A percentile compares a stretch with the other conserved stretches of the same genome.
Evolutionary conservation across 1,140 invertebrate genomes (phyloP).

Genomic region (Dicyema japonicum): DNA sequence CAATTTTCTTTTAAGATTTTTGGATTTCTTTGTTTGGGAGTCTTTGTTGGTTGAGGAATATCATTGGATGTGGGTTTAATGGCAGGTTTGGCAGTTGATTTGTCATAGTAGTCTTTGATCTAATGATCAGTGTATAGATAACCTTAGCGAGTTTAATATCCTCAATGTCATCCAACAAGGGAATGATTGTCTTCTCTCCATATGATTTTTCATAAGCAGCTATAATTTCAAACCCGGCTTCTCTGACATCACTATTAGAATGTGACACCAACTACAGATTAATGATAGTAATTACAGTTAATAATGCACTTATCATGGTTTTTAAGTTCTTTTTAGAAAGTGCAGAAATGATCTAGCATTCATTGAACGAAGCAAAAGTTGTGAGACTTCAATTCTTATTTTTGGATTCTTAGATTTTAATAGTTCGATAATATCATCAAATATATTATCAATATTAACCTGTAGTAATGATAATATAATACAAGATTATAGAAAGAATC

Average conservation of each 20-base stretch:
- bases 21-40: too few species aligned
- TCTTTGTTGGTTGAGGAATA: too few species aligned
- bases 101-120: conserved; percentile 67
- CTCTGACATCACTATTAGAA: conserved; percentile 19
- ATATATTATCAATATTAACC: conserved; percentile 48
- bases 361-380: not conserved
- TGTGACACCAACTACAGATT: conserved; percentile 1
- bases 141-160: conserved; percentile 65
- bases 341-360: not conserved
- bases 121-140: too few species aligned
- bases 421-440: conserved; percentile 44
- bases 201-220: conserved; percentile 72
- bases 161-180: conserved; percentile 48
- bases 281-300: not conserved
- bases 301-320: not conserved
- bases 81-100: too few species aligned
- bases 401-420: conserved; percentile 72
- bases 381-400: conserved; percentile 21
- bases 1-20: too few species aligned
- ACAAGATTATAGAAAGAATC: conserved; percentile 32
- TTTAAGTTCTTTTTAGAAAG: not conserved
- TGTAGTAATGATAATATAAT: conserved; percentile 10
- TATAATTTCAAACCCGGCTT: conserved; percentile 33
- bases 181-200: conserved; percentile 50
- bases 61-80: too few species aligned